These are phyloP conservation scores for Alosa sapidissima DNA, from an alignment of 2,797 vertebrate genomes.

Conservation along the genomic window DNA sequence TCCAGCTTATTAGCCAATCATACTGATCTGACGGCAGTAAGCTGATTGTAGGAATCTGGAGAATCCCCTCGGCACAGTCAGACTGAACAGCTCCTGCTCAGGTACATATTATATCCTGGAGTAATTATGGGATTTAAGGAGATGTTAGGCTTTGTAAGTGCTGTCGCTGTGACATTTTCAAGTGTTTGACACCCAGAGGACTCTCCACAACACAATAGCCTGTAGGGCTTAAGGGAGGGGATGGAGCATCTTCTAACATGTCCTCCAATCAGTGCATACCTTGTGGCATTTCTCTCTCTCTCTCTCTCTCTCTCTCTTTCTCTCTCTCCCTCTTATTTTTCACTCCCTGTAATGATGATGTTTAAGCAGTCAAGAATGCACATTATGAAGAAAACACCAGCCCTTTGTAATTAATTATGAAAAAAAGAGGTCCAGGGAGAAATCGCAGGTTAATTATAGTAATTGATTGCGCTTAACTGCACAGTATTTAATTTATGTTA, in stretches of 20 bases:
- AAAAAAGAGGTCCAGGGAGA: not conserved
- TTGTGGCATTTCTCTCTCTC: conserved; percentile 43
- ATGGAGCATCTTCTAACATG: conserved; percentile 59
- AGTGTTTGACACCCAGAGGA: conserved; percentile 69
- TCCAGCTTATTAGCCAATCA: conserved; percentile 72
- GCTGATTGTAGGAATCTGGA: conserved; percentile 70
- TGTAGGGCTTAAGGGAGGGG: conserved; percentile 38
- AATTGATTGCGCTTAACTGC: conserved; percentile 33
- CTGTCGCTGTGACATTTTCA: conserved; percentile 71
- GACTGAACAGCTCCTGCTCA: conserved; percentile 71
- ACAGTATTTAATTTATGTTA: conserved; percentile 23
- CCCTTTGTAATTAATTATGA: conserved; percentile 39
- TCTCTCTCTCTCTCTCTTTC: not conserved
- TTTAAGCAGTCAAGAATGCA: conserved; percentile 54
- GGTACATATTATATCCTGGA: conserved; percentile 74
- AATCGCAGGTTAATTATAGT: conserved; percentile 46
- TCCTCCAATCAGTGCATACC: conserved; percentile 62
- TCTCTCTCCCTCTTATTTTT: not conserved
- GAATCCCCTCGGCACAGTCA: conserved; percentile 69
- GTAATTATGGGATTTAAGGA: conserved; percentile 78
- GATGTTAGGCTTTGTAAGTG: conserved; percentile 75
- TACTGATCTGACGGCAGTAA: conserved; percentile 70
- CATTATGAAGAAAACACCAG: conserved; percentile 47
- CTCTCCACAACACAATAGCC: conserved; percentile 62
- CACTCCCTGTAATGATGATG: conserved; percentile 47